Evolutionary conservation across 2,888 invertebrate genomes (phyloP), one percentile per base, ranked within the genome.

Genomic region (Andrena hattorfiana): DNA sequence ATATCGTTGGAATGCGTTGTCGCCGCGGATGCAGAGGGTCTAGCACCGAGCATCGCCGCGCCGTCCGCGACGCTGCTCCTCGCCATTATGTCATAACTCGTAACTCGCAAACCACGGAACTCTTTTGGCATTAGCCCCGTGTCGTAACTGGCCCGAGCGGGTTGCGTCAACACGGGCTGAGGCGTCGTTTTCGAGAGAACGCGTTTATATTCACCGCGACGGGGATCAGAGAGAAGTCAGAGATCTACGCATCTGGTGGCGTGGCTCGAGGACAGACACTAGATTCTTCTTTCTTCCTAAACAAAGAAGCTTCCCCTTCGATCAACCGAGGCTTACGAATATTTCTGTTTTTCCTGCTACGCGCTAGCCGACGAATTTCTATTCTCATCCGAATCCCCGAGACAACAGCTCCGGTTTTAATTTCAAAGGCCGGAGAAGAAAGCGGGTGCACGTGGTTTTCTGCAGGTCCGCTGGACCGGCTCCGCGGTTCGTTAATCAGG

Each of bases 1-100:
- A 88, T 88, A 88, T 87, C 88, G 87, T 84, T 76, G 86, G 84
- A 84, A 85, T 87, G 88, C 89, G 85, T 87, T 85, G 87, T 89
- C 89, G 88, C 72, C 80, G 83, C 68, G 78, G 76, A 83, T 72
- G 79, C 85, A 68, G 20, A 76, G 69, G 54, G 76, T 71, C 70
- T 79, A 64, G 66, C 42, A 42, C 30, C 56, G 62, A 48, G 42
- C 63, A 28, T n/a, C 42, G 42, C 20, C 68, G 62, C 54, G 23
- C 51, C 69, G 60, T 32, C 49, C 60, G 64, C 16, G 28, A 49
- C 80, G 69, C 62, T 48, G 48, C 77, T 28, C 66, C 63, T 32
- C 60, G 54, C 75, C 74, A 79, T 87, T 87, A 87, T 87, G 87
- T 87, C 87, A 87, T 81, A 85, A 84, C 73, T 83, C 70, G 81